Evolutionary conservation across 2,113 vertebrate genomes (phyloP).

Genomic region (Aptenodytes patagonicus): DNA sequence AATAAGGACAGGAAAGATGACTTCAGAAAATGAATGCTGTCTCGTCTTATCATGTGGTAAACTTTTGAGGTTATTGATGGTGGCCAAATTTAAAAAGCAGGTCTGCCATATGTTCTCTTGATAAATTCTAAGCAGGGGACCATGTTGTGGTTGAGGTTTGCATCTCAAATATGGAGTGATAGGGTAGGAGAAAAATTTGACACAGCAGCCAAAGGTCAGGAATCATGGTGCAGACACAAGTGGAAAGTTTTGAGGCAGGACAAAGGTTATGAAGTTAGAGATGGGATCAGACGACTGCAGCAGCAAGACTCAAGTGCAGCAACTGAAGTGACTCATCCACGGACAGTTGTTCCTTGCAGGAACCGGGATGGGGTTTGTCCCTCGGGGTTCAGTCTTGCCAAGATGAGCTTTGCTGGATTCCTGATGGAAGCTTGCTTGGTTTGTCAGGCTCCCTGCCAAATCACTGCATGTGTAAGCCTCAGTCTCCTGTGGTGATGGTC

Average conservation of each 20-base stretch:
- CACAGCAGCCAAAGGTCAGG: neutral
- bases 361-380: neutral
- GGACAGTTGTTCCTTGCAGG: neutral
- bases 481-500: fast-evolving
- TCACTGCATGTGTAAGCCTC: neutral
- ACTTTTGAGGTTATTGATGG: neutral
- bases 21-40: neutral
- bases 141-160: slow-evolving; percentile 17
- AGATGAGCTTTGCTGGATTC: neutral
- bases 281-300: neutral
- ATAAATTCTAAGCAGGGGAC: neutral
- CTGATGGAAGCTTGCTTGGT: neutral
- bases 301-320: fast-evolving
- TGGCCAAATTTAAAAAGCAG: slow-evolving; percentile 10
- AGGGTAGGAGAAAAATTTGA: slow-evolving; percentile 33
- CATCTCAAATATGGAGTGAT: slow-evolving; percentile 26
- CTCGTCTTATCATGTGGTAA: slow-evolving; percentile 12
- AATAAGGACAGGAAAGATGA: neutral
- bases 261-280: neutral
- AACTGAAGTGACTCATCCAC: neutral
- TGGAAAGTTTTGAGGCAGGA: neutral
- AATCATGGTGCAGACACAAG: neutral
- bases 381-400: neutral
- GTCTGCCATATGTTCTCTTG: neutral
- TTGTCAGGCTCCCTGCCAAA: neutral